A percentile compares a stretch with the other conserved stretches of the same genome.
phyloP scores from a whole-genome alignment of 2,113 vertebrate genomes.

The Pterophyllum scalare region DNA sequence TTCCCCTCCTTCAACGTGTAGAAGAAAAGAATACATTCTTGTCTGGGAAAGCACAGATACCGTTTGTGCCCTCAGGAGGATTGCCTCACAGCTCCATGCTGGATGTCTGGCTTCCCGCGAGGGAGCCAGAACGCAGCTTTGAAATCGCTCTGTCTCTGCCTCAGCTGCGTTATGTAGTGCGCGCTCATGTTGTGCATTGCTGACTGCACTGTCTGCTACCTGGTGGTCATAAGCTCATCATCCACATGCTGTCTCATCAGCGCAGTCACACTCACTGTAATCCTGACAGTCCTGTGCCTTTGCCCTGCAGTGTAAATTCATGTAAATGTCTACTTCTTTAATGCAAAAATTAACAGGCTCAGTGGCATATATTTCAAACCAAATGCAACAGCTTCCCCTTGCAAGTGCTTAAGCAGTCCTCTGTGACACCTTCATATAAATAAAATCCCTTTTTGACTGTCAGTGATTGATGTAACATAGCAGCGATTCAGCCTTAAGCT shows the following conservation, averaged over 20 bases:
- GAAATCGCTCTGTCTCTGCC: slow-evolving; percentile 35
- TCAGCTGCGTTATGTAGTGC: slow-evolving; percentile 1
- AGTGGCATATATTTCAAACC: slow-evolving; percentile 15
- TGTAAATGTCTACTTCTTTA: slow-evolving; percentile 12
- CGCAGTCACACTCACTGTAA: slow-evolving; percentile 58
- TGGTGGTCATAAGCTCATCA: slow-evolving; percentile 66
- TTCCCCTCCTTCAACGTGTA: background rate
- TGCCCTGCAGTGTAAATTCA: slow-evolving; percentile 30
- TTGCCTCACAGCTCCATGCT: slow-evolving; percentile 45
- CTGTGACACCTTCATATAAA: background rate
- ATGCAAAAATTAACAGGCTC: slow-evolving; percentile 4
- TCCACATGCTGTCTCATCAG: slow-evolving; percentile 56
- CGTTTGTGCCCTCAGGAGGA: slow-evolving; percentile 26
- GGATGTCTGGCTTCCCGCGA: slow-evolving; percentile 57
- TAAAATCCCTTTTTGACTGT: background rate
- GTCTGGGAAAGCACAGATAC: slow-evolving; percentile 51
- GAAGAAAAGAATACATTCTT: slow-evolving; percentile 26
- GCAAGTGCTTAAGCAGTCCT: background rate
- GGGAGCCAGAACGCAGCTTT: slow-evolving; percentile 31
- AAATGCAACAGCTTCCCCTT: background rate
- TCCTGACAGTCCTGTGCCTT: slow-evolving; percentile 35
- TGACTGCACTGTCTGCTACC: slow-evolving; percentile 60
- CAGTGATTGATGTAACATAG: background rate
- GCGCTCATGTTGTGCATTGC: slow-evolving; percentile 10
- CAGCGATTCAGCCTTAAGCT: slow-evolving; percentile 12